Conservation (phyloP, 2,113 vertebrate species). For the Pseudolaguvia tuberculata region DNA sequence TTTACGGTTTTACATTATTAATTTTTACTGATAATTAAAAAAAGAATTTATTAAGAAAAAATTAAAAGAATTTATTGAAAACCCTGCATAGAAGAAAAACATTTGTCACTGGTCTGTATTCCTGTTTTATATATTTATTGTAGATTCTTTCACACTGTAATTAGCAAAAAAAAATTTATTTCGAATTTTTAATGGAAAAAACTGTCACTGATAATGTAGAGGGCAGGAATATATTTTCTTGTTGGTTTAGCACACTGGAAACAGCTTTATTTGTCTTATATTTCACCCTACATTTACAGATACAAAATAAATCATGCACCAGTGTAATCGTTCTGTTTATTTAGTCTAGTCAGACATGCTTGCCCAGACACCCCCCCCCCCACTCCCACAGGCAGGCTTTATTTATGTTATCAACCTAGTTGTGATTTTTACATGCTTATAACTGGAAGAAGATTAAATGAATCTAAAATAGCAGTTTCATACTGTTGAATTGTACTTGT, state of each 20-base stretch:
- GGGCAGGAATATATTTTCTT: slow-evolving; percentile 36
- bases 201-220: slow-evolving; percentile 27
- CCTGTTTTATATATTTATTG: slow-evolving; percentile 6
- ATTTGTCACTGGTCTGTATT: slow-evolving; percentile 1
- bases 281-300: slow-evolving; percentile 37
- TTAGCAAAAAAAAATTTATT: slow-evolving; percentile 4
- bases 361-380: slow-evolving; percentile 16
- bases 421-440: slow-evolving; percentile 40
- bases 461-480: slow-evolving; percentile 54
- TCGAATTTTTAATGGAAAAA: slow-evolving; percentile 20
- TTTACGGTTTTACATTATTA: slow-evolving; percentile 6
- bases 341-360: too few relatives aligned
- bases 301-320: slow-evolving; percentile 33
- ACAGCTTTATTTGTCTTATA: slow-evolving; percentile 41
- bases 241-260: slow-evolving; percentile 44
- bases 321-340: slow-evolving; percentile 19
- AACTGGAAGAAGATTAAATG: slow-evolving; percentile 56
- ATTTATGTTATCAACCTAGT: slow-evolving; percentile 17
- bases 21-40: too few relatives aligned
- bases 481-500: slow-evolving; percentile 48
- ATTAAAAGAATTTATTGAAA: too few relatives aligned
- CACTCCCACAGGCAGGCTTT: slow-evolving; percentile 2
- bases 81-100: too few relatives aligned
- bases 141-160: slow-evolving; percentile 11
- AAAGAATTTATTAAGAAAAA: too few relatives aligned